Percentiles rank a stretch among this genome's conserved stretches.
These are phyloP conservation scores for Physella acuta DNA, from an alignment of 1,140 invertebrate species.

Conservation along the genomic window DNA sequence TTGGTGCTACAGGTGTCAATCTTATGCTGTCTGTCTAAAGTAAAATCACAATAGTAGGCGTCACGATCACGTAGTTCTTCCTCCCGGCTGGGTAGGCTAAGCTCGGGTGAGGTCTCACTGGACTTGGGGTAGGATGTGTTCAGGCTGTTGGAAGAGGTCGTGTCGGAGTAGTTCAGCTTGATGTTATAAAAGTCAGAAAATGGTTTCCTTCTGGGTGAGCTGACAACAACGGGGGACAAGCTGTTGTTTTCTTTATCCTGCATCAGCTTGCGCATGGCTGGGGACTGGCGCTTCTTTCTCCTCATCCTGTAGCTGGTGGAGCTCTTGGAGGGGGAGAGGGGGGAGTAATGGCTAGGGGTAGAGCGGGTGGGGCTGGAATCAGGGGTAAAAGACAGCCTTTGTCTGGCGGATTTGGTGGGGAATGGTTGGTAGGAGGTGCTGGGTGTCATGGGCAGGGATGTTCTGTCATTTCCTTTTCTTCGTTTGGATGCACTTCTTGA, in stretches of 20 bases:
- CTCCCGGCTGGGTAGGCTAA: conserved; percentile 23
- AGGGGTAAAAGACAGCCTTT: not conserved
- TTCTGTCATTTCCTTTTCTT: conserved; percentile 15
- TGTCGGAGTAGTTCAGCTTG: conserved; percentile 6
- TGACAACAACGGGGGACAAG: not conserved
- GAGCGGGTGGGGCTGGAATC: too few species aligned
- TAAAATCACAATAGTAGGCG: conserved; percentile 49
- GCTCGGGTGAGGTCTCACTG: conserved; percentile 38
- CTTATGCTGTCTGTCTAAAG: conserved; percentile 45
- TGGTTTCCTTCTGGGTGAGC: not conserved
- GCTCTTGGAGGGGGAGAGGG: not conserved
- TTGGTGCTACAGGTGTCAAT: conserved; percentile 36
- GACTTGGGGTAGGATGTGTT: conserved; percentile 39
- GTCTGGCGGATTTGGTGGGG: conserved; percentile 1
- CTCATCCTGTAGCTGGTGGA: not conserved
- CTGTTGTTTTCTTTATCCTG: conserved; percentile 3
- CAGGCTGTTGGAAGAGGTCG: conserved; percentile 35
- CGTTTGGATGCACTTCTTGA: conserved; percentile 23
- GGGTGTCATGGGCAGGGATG: not conserved
- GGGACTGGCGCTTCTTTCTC: not conserved
- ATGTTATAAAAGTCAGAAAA: not conserved
- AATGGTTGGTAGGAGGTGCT: too few species aligned
- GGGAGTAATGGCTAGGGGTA: not conserved
- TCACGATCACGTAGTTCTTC: conserved; percentile 47
- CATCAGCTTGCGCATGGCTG: not conserved